A percentile compares a stretch with the other conserved stretches of the same genome.
Conservation (phyloP, 2,113 vertebrate species). For the Bubo scandiacus region DNA sequence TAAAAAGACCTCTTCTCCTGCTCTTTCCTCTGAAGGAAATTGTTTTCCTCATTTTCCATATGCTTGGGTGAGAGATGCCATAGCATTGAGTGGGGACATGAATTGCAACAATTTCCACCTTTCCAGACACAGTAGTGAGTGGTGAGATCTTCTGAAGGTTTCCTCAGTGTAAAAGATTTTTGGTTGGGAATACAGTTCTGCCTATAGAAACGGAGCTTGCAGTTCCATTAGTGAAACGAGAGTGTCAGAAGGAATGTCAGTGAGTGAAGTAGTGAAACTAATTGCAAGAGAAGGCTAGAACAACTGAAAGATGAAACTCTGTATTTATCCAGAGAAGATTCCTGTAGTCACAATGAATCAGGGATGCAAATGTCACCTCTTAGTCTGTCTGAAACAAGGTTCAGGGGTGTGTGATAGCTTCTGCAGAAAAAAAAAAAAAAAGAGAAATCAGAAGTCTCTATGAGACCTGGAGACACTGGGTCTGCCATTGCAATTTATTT, state of each 20-base stretch:
- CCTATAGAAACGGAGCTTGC: neutral
- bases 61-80: neutral
- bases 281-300: slow-evolving; percentile 31
- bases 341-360: slow-evolving; percentile 10
- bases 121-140: neutral
- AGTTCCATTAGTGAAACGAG: neutral
- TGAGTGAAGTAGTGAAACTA: slow-evolving; percentile 16
- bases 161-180: neutral
- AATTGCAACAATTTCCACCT: neutral
- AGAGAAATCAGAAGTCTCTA: neutral
- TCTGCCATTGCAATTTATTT: neutral
- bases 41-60: neutral
- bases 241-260: slow-evolving; percentile 14
- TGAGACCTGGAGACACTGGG: neutral
- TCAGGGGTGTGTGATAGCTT: neutral
- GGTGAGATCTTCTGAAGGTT: neutral
- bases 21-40: neutral
- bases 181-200: neutral
- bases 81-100: neutral
- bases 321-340: slow-evolving; percentile 47
- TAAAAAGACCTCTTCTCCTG: neutral
- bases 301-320: slow-evolving; percentile 58
- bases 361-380: neutral
- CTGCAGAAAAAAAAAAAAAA: neutral
- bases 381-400: neutral